Percentiles rank a stretch among this genome's conserved stretches.
phyloP scores from a whole-genome alignment of 2,888 invertebrate species.

The Scaeva pyrastri region DNA sequence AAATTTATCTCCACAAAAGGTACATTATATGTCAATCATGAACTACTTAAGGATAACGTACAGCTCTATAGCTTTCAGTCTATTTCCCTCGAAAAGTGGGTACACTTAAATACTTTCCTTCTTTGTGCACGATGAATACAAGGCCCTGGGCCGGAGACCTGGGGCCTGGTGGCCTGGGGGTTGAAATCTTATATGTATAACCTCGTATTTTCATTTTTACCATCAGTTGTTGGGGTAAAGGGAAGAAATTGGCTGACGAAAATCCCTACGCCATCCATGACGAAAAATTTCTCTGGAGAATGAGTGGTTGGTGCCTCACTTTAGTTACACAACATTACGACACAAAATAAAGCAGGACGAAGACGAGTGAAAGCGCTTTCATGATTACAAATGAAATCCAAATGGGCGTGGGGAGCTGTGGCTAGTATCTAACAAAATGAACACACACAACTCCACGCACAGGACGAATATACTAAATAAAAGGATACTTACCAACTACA shows the following conservation, averaged over 20 bases:
- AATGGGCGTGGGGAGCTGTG: conserved; percentile 74
- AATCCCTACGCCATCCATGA: conserved; percentile 52
- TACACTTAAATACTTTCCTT: conserved; percentile 31
- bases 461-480: conserved; percentile 72
- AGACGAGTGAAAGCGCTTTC: conserved; percentile 75
- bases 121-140: conserved; percentile 30
- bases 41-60: conserved; percentile 25
- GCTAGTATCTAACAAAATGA: conserved; percentile 70
- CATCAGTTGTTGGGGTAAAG: conserved; percentile 51
- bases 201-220: conserved; percentile 18
- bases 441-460: conserved; percentile 61
- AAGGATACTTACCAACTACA: conserved; percentile 69
- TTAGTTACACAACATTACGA: conserved; percentile 73
- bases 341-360: conserved; percentile 68
- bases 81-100: conserved; percentile 29
- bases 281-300: conserved; percentile 27
- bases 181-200: conserved; percentile 31
- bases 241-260: conserved; percentile 67
- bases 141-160: neutral
- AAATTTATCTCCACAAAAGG: conserved; percentile 18
- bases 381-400: conserved; percentile 75
- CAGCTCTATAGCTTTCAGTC: conserved; percentile 14
- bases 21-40: conserved; percentile 39
- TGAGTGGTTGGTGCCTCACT: conserved; percentile 77
- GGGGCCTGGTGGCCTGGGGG: conserved; percentile 18